Evolutionary conservation across 2,797 vertebrate genomes (phyloP).

Genomic region (Protosalanx chinensis): DNA sequence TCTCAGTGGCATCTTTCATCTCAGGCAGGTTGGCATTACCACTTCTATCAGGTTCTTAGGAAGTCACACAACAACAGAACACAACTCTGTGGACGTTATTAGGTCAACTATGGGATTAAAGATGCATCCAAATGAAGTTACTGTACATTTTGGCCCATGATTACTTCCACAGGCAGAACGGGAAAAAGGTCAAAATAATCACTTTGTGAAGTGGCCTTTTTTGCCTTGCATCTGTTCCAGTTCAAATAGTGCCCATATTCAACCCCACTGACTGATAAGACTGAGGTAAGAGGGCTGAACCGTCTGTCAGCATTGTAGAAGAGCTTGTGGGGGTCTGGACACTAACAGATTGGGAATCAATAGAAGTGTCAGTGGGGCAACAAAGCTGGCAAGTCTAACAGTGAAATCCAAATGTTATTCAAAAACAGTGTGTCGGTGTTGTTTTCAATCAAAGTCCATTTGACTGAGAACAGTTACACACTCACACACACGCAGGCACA

Average conservation of each 20-base stretch:
- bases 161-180: slow-evolving; percentile 1
- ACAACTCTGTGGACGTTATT: slow-evolving; percentile 49
- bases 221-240: slow-evolving; percentile 47
- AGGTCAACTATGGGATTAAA: slow-evolving; percentile 37
- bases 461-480: background rate
- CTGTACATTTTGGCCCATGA: slow-evolving; percentile 57
- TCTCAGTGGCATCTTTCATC: slow-evolving; percentile 52
- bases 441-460: slow-evolving; percentile 22
- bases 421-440: slow-evolving; percentile 49
- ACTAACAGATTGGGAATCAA: slow-evolving; percentile 73
- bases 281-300: slow-evolving; percentile 42
- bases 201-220: slow-evolving; percentile 53
- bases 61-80: slow-evolving; percentile 34
- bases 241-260: slow-evolving; percentile 64
- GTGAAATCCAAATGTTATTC: slow-evolving; percentile 61
- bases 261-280: slow-evolving; percentile 63
- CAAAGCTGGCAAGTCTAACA: slow-evolving; percentile 48
- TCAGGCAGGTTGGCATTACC: slow-evolving; percentile 30
- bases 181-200: slow-evolving; percentile 26
- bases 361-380: slow-evolving; percentile 57
- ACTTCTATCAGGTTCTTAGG: slow-evolving; percentile 54
- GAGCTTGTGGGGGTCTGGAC: slow-evolving; percentile 41
- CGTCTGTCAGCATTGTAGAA: slow-evolving; percentile 57
- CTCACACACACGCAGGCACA: background rate
- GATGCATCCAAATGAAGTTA: slow-evolving; percentile 47